Evolutionary conservation across 2,888 invertebrate species (phyloP).

Genomic region (Callyntrura sp.): DNA sequence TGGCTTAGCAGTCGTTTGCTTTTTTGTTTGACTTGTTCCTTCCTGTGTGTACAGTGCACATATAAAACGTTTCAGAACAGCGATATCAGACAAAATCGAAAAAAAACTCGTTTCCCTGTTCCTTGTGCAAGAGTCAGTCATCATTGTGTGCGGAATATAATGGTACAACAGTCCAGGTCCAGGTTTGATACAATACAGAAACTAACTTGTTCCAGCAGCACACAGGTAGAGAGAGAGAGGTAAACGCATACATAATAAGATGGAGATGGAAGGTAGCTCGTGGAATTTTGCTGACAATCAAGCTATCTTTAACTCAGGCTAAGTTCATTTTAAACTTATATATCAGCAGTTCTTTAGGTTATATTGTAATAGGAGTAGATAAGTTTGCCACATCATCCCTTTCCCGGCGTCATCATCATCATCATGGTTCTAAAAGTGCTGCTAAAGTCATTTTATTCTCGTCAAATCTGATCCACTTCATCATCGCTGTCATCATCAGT

Average conservation of each 20-base stretch:
- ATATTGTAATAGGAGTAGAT: background rate
- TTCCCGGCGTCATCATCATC: constrained; percentile 40
- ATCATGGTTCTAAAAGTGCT: constrained; percentile 56
- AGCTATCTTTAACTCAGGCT: constrained; percentile 56
- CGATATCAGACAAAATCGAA: background rate
- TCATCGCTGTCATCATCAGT: constrained; percentile 75
- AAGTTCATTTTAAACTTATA: constrained; percentile 71
- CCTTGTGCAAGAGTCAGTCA: constrained; percentile 9
- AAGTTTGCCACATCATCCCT: constrained; percentile 42
- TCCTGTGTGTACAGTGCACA: background rate
- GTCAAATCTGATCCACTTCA: constrained; percentile 79
- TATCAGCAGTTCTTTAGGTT: background rate
- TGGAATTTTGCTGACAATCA: constrained; percentile 34
- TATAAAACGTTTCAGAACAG: constrained; percentile 35
- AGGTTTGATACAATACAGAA: constrained; percentile 17
- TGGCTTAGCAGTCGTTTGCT: constrained; percentile 48
- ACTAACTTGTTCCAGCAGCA: background rate
- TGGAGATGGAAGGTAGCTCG: background rate
- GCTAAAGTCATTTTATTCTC: constrained; percentile 77
- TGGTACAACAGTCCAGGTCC: background rate
- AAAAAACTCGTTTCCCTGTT: constrained; percentile 58
- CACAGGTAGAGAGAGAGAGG: constrained; percentile 19
- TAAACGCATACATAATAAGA: background rate
- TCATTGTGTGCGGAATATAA: background rate
- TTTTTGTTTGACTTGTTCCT: constrained; percentile 32